Evolutionary conservation across 2,888 invertebrate species (phyloP).

Genomic region (Orchesellides sinensis): DNA sequence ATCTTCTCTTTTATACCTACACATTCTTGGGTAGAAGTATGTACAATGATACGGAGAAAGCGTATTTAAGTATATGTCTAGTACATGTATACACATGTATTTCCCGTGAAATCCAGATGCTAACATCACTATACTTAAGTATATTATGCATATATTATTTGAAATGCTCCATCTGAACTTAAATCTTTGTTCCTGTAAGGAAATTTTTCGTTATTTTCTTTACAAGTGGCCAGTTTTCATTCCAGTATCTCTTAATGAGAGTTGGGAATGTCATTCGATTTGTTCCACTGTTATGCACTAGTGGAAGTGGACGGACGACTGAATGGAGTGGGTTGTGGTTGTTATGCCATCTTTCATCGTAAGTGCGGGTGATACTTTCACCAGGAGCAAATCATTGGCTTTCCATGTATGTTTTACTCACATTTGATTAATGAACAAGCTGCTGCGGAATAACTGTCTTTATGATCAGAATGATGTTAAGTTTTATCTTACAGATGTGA

Average conservation of each 20-base stretch:
- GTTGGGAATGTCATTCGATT: not conserved
- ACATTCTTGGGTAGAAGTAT: too few relatives aligned
- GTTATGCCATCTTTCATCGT: not conserved
- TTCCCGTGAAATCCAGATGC: too few relatives aligned
- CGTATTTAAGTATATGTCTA: too few relatives aligned
- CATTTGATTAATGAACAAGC: not conserved
- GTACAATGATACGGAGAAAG: too few relatives aligned
- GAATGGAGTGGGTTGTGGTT: not conserved
- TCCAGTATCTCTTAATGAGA: not conserved
- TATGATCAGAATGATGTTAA: too few relatives aligned
- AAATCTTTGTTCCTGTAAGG: not conserved
- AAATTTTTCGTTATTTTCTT: not conserved
- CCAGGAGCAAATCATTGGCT: too few relatives aligned
- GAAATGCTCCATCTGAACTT: too few relatives aligned
- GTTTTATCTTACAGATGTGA: too few relatives aligned
- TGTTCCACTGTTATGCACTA: conserved; percentile 1
- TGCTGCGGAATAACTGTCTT: not conserved
- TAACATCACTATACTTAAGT: too few relatives aligned
- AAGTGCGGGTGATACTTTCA: not conserved
- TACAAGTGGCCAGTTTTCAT: not conserved
- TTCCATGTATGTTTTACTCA: not conserved
- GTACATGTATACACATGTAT: too few relatives aligned
- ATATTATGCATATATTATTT: too few relatives aligned
- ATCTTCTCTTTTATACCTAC: too few relatives aligned
- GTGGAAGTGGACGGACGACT: not conserved